These are phyloP conservation scores for Corella eumyota DNA, from an alignment of 23 tunicate species.

Conservation along the genomic window DNA sequence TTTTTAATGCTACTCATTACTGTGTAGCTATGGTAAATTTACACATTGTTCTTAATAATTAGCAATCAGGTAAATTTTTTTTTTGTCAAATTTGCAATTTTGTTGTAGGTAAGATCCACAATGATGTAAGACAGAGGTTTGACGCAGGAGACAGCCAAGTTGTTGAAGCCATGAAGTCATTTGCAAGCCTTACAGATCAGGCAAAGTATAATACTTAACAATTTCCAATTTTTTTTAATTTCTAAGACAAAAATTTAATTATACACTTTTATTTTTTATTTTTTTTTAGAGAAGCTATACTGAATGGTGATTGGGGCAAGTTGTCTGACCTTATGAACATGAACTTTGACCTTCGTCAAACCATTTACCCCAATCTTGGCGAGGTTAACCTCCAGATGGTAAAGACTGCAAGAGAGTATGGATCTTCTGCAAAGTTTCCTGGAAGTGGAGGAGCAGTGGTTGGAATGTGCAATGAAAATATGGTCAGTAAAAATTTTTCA, in stretches of 20 bases:
- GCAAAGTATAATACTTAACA: too few relatives aligned
- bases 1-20: neutral
- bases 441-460: slow-evolving; percentile 98
- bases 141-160: slow-evolving; percentile 61
- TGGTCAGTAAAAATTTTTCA: neutral
- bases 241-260: neutral
- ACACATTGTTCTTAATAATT: too few relatives aligned
- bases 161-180: slow-evolving; percentile 54
- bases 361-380: slow-evolving; percentile 58
- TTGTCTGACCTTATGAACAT: slow-evolving; percentile 43
- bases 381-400: slow-evolving; percentile 54
- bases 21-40: too few relatives aligned
- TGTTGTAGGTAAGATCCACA: slow-evolving; percentile 57
- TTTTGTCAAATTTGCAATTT: too few relatives aligned
- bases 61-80: too few relatives aligned
- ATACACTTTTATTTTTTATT: neutral
- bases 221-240: neutral
- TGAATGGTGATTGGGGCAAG: slow-evolving; percentile 47
- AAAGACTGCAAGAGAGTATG: slow-evolving; percentile 34
- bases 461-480: slow-evolving; percentile 45
- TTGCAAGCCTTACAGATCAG: slow-evolving; percentile 46
- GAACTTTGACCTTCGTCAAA: slow-evolving; percentile 67
- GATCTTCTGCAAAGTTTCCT: slow-evolving; percentile 69
- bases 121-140: slow-evolving; percentile 50
- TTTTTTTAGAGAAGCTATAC: slow-evolving; percentile 19